Percentiles rank a stretch among this genome's conserved stretches.
These are phyloP conservation scores for Taurulus bubalis DNA, from an alignment of 2,113 vertebrate species.

Conservation along the genomic window DNA sequence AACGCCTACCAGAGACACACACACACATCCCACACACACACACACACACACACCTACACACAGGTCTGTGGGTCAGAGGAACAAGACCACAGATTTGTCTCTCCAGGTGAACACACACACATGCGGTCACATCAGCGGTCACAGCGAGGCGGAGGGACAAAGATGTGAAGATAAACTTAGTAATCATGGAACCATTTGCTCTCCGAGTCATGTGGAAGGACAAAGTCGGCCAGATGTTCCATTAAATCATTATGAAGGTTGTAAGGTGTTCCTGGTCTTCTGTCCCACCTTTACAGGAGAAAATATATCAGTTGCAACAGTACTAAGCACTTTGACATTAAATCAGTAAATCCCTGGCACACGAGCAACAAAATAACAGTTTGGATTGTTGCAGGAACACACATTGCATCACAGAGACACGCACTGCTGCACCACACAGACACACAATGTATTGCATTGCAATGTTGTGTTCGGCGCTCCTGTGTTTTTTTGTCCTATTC, in stretches of 20 bases:
- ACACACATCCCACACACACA: too few relatives aligned
- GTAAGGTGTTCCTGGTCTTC: too few relatives aligned
- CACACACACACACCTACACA: too few relatives aligned
- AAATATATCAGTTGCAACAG: not conserved
- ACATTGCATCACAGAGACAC: too few relatives aligned
- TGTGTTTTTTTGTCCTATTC: not conserved
- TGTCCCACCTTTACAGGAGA: not conserved
- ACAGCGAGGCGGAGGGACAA: slow-evolving; percentile 6
- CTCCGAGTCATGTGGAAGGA: not conserved
- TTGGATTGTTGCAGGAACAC: not conserved
- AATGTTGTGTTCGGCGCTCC: not conserved
- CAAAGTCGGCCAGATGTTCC: slow-evolving; percentile 20
- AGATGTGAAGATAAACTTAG: not conserved
- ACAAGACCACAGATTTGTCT: slow-evolving; percentile 11
- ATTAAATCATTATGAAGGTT: too few relatives aligned
- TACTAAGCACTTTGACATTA: not conserved
- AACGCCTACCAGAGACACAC: too few relatives aligned
- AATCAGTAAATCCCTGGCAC: not conserved
- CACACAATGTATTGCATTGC: not conserved
- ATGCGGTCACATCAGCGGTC: not conserved
- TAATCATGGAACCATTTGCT: slow-evolving; percentile 28
- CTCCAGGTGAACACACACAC: slow-evolving; percentile 14
- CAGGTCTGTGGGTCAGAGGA: not conserved
- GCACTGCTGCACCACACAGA: too few relatives aligned
- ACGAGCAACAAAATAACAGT: not conserved